These are phyloP conservation scores for Catharus bicknelli DNA, from an alignment of 2,113 vertebrate species.

Conservation along the genomic window DNA sequence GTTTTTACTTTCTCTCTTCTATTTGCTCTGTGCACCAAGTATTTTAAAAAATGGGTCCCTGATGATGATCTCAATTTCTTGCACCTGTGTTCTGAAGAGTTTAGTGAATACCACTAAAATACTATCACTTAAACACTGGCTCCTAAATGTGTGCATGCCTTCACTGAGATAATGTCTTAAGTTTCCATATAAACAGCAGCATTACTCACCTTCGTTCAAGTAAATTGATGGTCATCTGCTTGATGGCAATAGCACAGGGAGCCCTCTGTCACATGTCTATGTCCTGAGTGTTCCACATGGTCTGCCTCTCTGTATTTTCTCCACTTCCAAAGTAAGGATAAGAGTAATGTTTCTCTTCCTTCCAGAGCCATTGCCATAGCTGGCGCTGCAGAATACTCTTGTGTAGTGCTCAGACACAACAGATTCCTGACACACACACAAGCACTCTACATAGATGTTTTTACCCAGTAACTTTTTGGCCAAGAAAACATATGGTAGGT, in stretches of 20 bases:
- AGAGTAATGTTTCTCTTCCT: background rate
- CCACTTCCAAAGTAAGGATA: background rate
- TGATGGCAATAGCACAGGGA: background rate
- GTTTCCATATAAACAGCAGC: background rate
- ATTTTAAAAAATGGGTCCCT: background rate
- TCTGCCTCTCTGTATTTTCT: background rate
- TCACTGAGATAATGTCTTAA: background rate
- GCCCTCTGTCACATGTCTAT: background rate
- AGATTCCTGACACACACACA: background rate
- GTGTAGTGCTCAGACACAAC: background rate
- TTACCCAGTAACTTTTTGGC: background rate
- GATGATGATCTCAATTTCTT: background rate
- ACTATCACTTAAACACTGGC: background rate
- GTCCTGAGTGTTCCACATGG: background rate
- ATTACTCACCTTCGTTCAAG: background rate
- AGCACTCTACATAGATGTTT: background rate
- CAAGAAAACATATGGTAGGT: background rate
- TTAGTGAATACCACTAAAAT: constrained; percentile 8
- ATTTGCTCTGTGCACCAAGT: background rate
- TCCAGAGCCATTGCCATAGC: background rate
- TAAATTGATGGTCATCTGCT: background rate
- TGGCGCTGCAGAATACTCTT: background rate
- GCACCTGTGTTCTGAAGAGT: background rate
- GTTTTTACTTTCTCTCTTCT: background rate
- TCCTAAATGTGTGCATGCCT: background rate